Evolutionary conservation across 2,113 vertebrate genomes (phyloP), one percentile per base, ranked within the genome.

Genomic region (Taxidea taxus): DNA sequence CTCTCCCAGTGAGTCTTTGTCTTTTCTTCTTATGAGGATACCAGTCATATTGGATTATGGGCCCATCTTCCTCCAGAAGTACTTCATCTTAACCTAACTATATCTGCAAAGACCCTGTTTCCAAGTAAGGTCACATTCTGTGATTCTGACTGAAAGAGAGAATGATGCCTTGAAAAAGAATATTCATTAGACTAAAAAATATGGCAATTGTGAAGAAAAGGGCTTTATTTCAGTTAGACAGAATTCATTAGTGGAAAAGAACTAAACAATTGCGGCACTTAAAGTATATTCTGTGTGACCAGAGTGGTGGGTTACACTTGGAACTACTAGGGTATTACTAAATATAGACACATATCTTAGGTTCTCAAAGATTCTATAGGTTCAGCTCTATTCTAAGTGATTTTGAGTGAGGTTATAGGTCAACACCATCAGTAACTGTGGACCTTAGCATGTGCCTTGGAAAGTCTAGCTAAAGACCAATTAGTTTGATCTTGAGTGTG

Each of bases 171-270:
- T 98, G 25, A 98, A 97, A 98, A 98, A 98, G 97, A 97, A 98
- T 97, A 98, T 98, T 95, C 91, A 97, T 98, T 98, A 98, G 97
- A 98, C 88, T 98, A 72, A 93, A 74, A 93, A 88, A 97, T 97
- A 98, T 97, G 97, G 86, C 96, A 98, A 70, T 93, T 97, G 90
- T 96, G 60, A 90, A 93, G 98, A 90, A 88, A 98, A 98, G 96
- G 95, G 60, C 92, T 97, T 97, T 96, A 97, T 97, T 97, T 98
- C 96, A 98, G 39, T 89, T 98, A 97, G 95, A 97, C 75, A 97
- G 88, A 92, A 83, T 95, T 97, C 44, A 56, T 31, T 66, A 29
- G 37, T 44, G 16, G 64, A 89, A 49, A 95, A 94, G 87, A 98
- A 68, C 82, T 97, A 97, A 97, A 96, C 87, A 97, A 70, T 91